A percentile compares a stretch with the other conserved stretches of the same genome.
Conservation (phyloP, 2,797 vertebrate genomes). For the Aviceda leuphotes region DNA sequence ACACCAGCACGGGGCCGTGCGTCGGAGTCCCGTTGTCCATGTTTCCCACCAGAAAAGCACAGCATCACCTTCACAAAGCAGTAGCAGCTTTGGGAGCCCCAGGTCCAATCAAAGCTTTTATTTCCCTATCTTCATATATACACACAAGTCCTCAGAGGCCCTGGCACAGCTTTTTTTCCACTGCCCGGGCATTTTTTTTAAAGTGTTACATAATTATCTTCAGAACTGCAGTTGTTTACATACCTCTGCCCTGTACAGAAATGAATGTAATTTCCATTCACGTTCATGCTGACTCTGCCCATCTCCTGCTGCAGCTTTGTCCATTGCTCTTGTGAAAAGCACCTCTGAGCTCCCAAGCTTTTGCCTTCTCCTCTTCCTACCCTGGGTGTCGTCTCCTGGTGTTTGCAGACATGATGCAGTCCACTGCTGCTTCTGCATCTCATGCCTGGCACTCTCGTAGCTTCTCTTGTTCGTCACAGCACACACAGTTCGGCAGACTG, state of each 20-base stretch:
- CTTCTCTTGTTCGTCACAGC: neutral
- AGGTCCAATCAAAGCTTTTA: neutral
- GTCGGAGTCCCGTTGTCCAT: neutral
- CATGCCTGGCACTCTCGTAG: neutral
- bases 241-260: neutral
- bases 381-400: neutral
- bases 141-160: neutral
- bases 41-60: neutral
- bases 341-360: neutral
- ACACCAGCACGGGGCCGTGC: accelerated
- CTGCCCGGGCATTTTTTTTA: neutral
- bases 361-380: neutral
- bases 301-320: neutral
- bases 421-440: neutral
- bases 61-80: neutral
- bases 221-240: neutral
- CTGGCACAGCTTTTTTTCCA: neutral
- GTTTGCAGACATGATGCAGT: neutral
- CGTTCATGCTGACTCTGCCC: neutral
- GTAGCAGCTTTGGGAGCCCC: neutral
- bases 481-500: neutral
- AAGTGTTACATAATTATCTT: neutral
- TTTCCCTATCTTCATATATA: neutral
- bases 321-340: neutral
- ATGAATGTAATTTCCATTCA: conserved; percentile 12